These are phyloP conservation scores for Siphonodentalium dalli DNA, from an alignment of 2,888 invertebrate species.

Conservation along the genomic window DNA sequence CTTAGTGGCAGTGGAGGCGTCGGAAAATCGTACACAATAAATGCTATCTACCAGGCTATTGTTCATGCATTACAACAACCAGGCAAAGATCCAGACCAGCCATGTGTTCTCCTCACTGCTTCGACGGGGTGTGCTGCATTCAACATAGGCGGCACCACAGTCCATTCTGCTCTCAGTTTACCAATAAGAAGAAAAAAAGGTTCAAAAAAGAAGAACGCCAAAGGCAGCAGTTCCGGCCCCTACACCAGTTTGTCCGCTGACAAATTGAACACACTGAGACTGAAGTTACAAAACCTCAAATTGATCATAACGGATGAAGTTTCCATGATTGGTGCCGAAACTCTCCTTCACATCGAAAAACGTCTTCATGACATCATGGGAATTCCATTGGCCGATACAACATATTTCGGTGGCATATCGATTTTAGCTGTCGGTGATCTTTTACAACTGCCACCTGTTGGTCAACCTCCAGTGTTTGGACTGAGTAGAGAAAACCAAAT, in stretches of 20 bases:
- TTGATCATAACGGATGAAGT: constrained; percentile 26
- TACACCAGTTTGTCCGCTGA: constrained; percentile 5
- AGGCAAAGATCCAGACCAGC: constrained; percentile 15
- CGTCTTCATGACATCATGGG: no score
- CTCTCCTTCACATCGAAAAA: background rate
- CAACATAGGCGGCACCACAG: constrained; percentile 42
- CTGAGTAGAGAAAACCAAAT: background rate
- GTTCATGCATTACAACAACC: constrained; percentile 1
- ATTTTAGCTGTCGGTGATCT: constrained; percentile 29
- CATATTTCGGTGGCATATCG: constrained; percentile 25
- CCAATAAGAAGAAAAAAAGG: no score
- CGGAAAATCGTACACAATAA: constrained; percentile 21
- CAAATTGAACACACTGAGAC: constrained; percentile 16
- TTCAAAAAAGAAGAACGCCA: no score
- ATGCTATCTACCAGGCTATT: constrained; percentile 12
- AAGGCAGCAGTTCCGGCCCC: no score
- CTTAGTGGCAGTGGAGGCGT: constrained; percentile 19
- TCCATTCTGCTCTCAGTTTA: constrained; percentile 42
- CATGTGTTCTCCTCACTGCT: constrained; percentile 29
- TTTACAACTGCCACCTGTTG: constrained; percentile 28
- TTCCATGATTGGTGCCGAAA: constrained; percentile 15
- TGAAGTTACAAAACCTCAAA: constrained; percentile 13
- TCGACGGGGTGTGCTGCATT: constrained; percentile 45
- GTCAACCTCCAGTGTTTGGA: constrained; percentile 7
- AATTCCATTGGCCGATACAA: no score